Conservation (phyloP, 2,797 vertebrate species). For the Hybognathus amarus region DNA sequence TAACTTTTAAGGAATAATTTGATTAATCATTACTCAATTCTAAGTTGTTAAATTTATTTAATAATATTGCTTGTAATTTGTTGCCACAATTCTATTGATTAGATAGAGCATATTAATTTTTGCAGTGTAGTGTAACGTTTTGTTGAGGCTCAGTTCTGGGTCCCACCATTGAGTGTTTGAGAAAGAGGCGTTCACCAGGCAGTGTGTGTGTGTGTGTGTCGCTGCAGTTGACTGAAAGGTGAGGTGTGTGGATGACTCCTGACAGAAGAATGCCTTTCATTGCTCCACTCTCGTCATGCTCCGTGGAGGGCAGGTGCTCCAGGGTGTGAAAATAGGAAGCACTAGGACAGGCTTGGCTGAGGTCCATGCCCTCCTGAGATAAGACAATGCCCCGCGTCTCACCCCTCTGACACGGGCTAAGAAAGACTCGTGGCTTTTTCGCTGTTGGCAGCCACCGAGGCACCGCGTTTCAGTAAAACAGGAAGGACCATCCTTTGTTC, state of each 20-base stretch:
- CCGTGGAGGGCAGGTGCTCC: slow-evolving; percentile 76
- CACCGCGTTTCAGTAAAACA: slow-evolving; percentile 59
- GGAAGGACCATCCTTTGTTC: slow-evolving; percentile 69
- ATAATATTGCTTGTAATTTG: no score
- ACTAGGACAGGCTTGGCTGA: slow-evolving; percentile 75
- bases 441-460: slow-evolving; percentile 61
- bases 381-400: slow-evolving; percentile 75
- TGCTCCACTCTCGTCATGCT: slow-evolving; percentile 75
- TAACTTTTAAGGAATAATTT: no score
- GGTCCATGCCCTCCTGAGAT: slow-evolving; percentile 77
- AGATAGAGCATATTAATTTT: no score
- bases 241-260: slow-evolving; percentile 59
- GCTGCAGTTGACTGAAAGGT: slow-evolving; percentile 71
- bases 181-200: not conserved
- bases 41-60: no score
- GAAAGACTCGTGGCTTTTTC: slow-evolving; percentile 65
- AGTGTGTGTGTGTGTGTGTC: slow-evolving; percentile 61
- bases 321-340: slow-evolving; percentile 82
- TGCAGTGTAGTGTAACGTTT: not conserved
- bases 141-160: not conserved
- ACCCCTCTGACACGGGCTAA: slow-evolving; percentile 63
- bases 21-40: no score
- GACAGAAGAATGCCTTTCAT: slow-evolving; percentile 72
- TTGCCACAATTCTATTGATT: no score
- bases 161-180: not conserved